A percentile compares a stretch with the other conserved stretches of the same genome.
These are phyloP conservation scores for Clistopyga incitator DNA, from an alignment of 2,888 invertebrate species.

Conservation along the genomic window DNA sequence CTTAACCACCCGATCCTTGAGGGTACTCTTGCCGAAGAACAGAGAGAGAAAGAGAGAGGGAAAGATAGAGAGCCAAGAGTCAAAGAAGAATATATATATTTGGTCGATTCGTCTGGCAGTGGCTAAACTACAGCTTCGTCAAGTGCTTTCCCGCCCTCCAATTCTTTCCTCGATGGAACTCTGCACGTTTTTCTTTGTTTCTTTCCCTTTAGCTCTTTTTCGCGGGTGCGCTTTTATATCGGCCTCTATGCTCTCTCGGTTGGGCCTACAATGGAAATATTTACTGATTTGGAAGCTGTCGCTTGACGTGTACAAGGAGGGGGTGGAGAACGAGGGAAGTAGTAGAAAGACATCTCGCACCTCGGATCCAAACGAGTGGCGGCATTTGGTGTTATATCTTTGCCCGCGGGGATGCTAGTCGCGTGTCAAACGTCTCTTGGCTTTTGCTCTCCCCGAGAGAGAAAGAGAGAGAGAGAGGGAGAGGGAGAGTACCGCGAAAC, in stretches of 20 bases:
- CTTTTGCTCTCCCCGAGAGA: constrained; percentile 8
- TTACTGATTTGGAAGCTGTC: constrained; percentile 40
- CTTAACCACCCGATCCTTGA: constrained; percentile 32
- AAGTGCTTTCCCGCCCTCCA: constrained; percentile 51
- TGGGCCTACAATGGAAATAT: constrained; percentile 55
- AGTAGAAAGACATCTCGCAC: constrained; percentile 37
- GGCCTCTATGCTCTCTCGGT: not conserved
- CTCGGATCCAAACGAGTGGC: constrained; percentile 51
- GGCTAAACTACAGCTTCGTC: constrained; percentile 46
- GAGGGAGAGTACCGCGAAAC: constrained; percentile 11
- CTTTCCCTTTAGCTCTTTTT: constrained; percentile 18
- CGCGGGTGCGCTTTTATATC: not conserved
- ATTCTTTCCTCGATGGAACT: constrained; percentile 40
- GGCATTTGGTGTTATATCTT: constrained; percentile 34
- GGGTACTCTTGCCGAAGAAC: constrained; percentile 38
- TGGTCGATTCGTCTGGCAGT: constrained; percentile 55
- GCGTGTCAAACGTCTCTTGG: constrained; percentile 57
- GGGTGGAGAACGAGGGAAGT: constrained; percentile 24
- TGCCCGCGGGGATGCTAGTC: constrained; percentile 29
- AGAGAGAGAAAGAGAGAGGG: constrained; percentile 1
- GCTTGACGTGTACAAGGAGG: constrained; percentile 36
- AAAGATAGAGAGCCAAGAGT: constrained; percentile 9
- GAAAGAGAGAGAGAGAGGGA: constrained; percentile 1
- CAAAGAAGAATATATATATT: constrained; percentile 48
- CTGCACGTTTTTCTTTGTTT: constrained; percentile 48